Evolutionary conservation across 1,140 invertebrate species (phyloP), one percentile per base, ranked within the genome.

Genomic region (Melitaea cinxia): DNA sequence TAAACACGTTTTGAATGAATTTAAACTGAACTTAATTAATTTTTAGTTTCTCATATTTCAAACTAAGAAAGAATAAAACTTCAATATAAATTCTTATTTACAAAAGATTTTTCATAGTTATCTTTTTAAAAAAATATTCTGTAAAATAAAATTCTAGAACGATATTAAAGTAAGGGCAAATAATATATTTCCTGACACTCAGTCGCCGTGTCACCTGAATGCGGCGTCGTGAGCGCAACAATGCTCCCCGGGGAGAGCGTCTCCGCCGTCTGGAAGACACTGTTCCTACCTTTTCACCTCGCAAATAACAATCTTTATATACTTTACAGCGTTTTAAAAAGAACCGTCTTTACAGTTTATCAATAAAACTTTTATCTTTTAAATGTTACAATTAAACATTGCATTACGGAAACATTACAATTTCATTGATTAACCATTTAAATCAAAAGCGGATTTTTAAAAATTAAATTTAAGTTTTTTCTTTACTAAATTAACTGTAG

Each of bases 141-240:
- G 1, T 19, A 15, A 42, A 42, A 42, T 17, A 5, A 42, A 19
- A 42, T 9, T 15, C 14, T 15, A 5, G 3, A 15, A 47, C 15
- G 21, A 47, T 21, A 23, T 21, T n/a, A 47, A 47, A 23, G 21
- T 23, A 14, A 42, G 15, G 7, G 42, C 19, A 24, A 56, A 56
- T 56, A 56, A 39, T 56, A n/a, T n/a, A 14, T 23, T 56, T 21
- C 35, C 15, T 39, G 33, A 56, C 37, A 42, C n/a, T 42, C 42
- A 56, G 39, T 56, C 24, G 10, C 35, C 17, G 37, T 23, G 33
- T 21, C 53, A 39, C 15, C 30, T 54, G 52, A 54, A 14, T 24
- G 19, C 19, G 54, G 23, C 39, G 54, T 39, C 6, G 35, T 42
- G 17, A 26, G 35, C 15, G 54, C 54, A 42, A 42, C 54, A 56